Evolutionary conservation across 1,140 invertebrate genomes (phyloP).

Genomic region (Mactra quadrangularis): DNA sequence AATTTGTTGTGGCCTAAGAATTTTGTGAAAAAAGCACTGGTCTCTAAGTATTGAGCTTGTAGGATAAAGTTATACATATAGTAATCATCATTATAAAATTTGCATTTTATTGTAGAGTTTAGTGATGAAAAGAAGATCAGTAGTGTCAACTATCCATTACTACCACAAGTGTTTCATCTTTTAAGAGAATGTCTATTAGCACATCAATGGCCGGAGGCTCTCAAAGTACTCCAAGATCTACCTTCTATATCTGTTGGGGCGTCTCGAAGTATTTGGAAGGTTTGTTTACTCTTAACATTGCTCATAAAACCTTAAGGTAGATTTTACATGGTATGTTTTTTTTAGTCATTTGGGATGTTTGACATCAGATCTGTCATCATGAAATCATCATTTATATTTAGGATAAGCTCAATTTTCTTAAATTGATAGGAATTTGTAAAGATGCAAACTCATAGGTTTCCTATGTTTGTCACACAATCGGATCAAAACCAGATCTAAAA

Average conservation of each 20-base stretch:
- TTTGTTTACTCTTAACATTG: neutral
- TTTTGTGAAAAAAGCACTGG: neutral
- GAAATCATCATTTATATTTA: too few relatives aligned
- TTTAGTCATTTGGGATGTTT: too few relatives aligned
- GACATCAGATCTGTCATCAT: too few relatives aligned
- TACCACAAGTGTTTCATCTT: constrained; percentile 20
- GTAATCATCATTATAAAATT: neutral
- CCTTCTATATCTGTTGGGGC: constrained; percentile 4
- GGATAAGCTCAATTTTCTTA: too few relatives aligned
- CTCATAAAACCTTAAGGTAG: too few relatives aligned
- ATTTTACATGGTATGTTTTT: too few relatives aligned
- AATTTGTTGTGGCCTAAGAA: neutral
- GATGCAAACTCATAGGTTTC: too few relatives aligned
- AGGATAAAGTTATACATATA: neutral
- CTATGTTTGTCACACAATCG: too few relatives aligned
- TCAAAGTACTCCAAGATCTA: constrained; percentile 11
- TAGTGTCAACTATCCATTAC: constrained; percentile 2
- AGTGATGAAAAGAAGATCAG: constrained; percentile 12
- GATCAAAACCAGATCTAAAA: too few relatives aligned
- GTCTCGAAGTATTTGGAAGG: constrained; percentile 41
- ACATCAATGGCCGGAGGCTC: constrained; percentile 32
- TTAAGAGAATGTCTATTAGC: constrained; percentile 19
- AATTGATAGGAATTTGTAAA: too few relatives aligned
- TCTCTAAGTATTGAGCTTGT: neutral
- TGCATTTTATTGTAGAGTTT: constrained; percentile 18